Evolutionary conservation across 1,140 invertebrate species (phyloP).

Genomic region (Branchinecta lindahli): DNA sequence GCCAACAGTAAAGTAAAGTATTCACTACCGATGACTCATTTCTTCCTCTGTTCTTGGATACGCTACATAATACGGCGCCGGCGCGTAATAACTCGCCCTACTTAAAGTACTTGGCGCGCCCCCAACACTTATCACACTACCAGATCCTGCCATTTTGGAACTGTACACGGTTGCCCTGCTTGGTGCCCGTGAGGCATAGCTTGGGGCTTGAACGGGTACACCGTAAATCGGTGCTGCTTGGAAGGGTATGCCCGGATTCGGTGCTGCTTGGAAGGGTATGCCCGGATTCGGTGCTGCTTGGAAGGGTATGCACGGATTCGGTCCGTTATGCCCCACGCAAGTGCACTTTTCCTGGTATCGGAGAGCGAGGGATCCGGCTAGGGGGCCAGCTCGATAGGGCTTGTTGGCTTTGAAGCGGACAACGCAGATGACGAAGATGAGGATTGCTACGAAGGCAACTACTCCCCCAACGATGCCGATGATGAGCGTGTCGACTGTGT

Average conservation of each 20-base stretch:
- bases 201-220: not conserved
- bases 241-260: conserved; percentile 25
- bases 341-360: conserved; percentile 30
- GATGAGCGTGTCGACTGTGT: conserved; percentile 75
- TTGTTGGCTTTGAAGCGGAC: conserved; percentile 37
- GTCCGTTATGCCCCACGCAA: conserved; percentile 28
- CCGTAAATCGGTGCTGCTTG: conserved; percentile 12
- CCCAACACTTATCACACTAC: not conserved
- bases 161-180: conserved; percentile 14
- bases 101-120: conserved; percentile 16
- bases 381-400: conserved; percentile 45
- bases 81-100: conserved; percentile 24
- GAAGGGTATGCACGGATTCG: conserved; percentile 14
- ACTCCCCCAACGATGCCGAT: conserved; percentile 81
- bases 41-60: conserved; percentile 23
- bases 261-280: conserved; percentile 23
- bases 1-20: not conserved
- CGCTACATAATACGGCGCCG: conserved; percentile 30
- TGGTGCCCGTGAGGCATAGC: not conserved
- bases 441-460: conserved; percentile 69
- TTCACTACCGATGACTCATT: not conserved
- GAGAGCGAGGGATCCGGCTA: conserved; percentile 39
- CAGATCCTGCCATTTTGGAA: conserved; percentile 14
- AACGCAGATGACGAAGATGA: conserved; percentile 74
- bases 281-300: conserved; percentile 23